Base-by-base conservation (phyloP, 2,888 invertebrate species). In the Hermaeophaga mercurialis region DNA sequence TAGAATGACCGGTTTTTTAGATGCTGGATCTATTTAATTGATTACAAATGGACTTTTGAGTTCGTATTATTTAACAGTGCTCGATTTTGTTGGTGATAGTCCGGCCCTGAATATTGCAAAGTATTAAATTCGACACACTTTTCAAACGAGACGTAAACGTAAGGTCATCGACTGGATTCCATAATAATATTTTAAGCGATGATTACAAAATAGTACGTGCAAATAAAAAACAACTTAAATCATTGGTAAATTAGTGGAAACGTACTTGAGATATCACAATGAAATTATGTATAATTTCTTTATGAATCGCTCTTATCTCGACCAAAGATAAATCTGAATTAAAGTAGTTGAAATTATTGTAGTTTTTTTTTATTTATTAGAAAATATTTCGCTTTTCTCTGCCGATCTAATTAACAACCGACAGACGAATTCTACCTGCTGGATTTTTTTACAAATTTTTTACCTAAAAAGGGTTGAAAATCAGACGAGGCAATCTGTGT, bases 401-500 rank as follows among this genome's bases (percentile, higher is more conserved):
- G 4, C 22, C 22, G 22, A 22, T 22, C 22, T 22, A 22, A 22
- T 22, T 22, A 22, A 22, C 4, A 22, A 22, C 22, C 22, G 39
- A 19, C 39, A 11, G 12, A 8, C 15, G 17, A 14, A 39, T 39
- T 39, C 39, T 39, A 39, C 39, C 39, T 39, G 39, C 19, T 5
- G n/a, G 19, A 19, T 39, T 39, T 39, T n/a, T 39, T 19, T 19
- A 19, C 18, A 11, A n/a, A 2, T 45, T 45, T 50, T 50, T 50
- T 41, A 41, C 39, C 39, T 39, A 38, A 39, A n/a, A 49, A 49
- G 50, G 50, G 50, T 50, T 50, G 62, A 49, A 49, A 57, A 33
- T 44, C 53, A 64, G 66, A 62, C 65, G 66, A 65, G 69, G 69
- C 71, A 73, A 72, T 73, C 72, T 70, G 70, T 52, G 6, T 22